Percentiles rank a stretch among this genome's conserved stretches.
Conservation (phyloP, 1,140 invertebrate species). For the Drosophila arawakana region DNA sequence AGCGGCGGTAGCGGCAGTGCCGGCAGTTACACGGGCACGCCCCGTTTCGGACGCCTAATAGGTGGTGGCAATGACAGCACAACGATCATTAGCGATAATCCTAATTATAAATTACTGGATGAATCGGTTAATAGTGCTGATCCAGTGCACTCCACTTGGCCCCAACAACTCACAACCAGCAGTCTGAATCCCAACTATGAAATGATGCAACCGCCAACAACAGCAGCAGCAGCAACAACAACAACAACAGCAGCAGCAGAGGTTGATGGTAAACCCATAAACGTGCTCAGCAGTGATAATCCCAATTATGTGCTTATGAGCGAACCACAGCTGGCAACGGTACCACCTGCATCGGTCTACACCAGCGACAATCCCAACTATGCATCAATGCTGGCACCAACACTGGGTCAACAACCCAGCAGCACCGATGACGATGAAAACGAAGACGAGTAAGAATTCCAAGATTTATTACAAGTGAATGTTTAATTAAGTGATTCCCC, state of each 20-base stretch:
- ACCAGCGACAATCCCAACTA: constrained; percentile 71
- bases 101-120: constrained; percentile 69
- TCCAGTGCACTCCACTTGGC: constrained; percentile 3
- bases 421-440: constrained; percentile 56
- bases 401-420: constrained; percentile 24
- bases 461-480: background rate
- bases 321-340: constrained; percentile 32
- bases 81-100: constrained; percentile 65
- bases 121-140: constrained; percentile 58
- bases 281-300: constrained; percentile 47
- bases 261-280: background rate
- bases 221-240: background rate
- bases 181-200: constrained; percentile 77
- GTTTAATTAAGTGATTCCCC: background rate
- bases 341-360: background rate
- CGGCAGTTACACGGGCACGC: constrained; percentile 70
- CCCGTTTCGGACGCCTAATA: constrained; percentile 31
- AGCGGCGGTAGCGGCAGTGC: constrained; percentile 80
- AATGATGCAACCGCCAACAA: constrained; percentile 57
- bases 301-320: constrained; percentile 68
- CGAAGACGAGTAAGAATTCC: constrained; percentile 28
- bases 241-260: background rate
- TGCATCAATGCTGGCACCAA: constrained; percentile 54
- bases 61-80: constrained; percentile 35
- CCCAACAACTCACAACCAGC: constrained; percentile 49